Evolutionary conservation across 2,888 invertebrate genomes (phyloP).

Genomic region (Brachyptera risi): DNA sequence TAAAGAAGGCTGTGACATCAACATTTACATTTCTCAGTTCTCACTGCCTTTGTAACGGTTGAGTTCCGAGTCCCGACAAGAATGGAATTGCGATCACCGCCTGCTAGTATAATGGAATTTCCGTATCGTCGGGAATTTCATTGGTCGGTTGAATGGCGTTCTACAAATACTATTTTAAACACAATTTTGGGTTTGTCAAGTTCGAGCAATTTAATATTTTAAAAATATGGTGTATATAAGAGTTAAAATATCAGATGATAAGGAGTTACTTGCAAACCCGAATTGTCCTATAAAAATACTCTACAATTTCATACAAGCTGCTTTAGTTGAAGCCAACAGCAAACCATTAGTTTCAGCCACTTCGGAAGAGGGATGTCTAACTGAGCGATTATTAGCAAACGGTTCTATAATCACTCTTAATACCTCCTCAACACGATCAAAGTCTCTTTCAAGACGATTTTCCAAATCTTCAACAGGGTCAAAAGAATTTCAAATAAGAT

Average conservation of each 20-base stretch:
- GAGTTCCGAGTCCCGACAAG: no score
- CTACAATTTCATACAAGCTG: conserved; percentile 41
- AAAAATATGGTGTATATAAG: conserved; percentile 37
- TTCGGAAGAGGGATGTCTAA: no score
- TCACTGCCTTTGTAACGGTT: not conserved
- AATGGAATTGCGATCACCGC: no score
- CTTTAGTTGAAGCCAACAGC: conserved; percentile 9
- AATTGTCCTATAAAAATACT: conserved; percentile 44
- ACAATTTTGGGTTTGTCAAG: no score
- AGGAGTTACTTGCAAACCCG: conserved; percentile 42
- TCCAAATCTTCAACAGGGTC: not conserved
- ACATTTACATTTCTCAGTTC: not conserved
- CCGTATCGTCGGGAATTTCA: no score
- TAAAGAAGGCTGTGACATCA: no score
- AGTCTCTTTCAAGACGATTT: not conserved
- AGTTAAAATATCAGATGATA: conserved; percentile 47
- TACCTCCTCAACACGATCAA: not conserved
- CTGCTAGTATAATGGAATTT: no score
- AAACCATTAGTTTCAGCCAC: not conserved
- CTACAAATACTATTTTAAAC: no score
- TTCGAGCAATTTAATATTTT: not conserved
- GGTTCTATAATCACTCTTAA: no score
- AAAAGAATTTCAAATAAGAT: no score
- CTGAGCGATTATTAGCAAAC: not conserved
- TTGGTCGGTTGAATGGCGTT: no score